phyloP scores from a whole-genome alignment of 2,888 invertebrate genomes.

The Drosophila lutescens region DNA sequence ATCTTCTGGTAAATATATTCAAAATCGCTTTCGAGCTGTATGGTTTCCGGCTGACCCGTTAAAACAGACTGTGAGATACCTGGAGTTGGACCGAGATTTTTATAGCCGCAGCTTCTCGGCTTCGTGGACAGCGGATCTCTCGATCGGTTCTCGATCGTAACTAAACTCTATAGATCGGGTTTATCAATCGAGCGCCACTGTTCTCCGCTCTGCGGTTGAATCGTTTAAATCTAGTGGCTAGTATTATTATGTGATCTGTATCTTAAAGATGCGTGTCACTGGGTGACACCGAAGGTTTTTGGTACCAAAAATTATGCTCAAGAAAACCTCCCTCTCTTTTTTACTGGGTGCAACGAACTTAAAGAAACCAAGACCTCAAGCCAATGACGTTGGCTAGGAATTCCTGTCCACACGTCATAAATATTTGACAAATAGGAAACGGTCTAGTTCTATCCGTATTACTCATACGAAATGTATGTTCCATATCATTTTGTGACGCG shows the following conservation, averaged over 20 bases:
- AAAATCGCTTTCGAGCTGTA: slow-evolving; percentile 13
- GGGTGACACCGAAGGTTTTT: slow-evolving; percentile 42
- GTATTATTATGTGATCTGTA: slow-evolving; percentile 1
- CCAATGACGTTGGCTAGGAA: slow-evolving; percentile 39
- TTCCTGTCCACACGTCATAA: slow-evolving; percentile 27
- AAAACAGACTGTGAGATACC: slow-evolving; percentile 23
- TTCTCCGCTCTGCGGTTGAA: slow-evolving; percentile 51
- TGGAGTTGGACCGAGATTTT: slow-evolving; percentile 18
- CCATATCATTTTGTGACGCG: not conserved
- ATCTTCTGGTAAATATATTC: not conserved
- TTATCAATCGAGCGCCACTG: slow-evolving; percentile 35
- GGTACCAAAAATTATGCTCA: slow-evolving; percentile 20
- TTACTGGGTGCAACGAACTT: slow-evolving; percentile 53
- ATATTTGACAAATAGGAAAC: slow-evolving; percentile 10
- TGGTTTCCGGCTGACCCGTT: slow-evolving; percentile 16
- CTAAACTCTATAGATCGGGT: slow-evolving; percentile 15
- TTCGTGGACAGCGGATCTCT: slow-evolving; percentile 3
- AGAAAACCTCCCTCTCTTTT: slow-evolving; percentile 13
- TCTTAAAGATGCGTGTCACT: slow-evolving; percentile 50
- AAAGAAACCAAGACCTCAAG: slow-evolving; percentile 28
- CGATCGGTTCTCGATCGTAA: slow-evolving; percentile 20
- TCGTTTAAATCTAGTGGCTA: slow-evolving; percentile 22
- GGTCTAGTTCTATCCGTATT: slow-evolving; percentile 16
- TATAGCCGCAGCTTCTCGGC: slow-evolving; percentile 25
- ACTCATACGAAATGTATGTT: slow-evolving; percentile 43